Conservation (phyloP, 2,797 vertebrate species). For the Oreochromis mossambicus region DNA sequence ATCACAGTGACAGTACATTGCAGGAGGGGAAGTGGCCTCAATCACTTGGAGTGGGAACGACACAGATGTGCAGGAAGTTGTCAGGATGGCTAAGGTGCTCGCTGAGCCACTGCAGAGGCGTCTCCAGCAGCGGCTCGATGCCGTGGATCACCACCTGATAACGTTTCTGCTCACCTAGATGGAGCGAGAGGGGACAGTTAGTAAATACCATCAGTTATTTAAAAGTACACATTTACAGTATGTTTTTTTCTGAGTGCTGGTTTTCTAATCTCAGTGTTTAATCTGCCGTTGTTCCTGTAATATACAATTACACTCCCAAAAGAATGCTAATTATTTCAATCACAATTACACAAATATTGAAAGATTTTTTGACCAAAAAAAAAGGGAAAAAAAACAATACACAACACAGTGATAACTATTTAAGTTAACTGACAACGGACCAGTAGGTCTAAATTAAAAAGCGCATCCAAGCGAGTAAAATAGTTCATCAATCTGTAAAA, state of each 20-base stretch:
- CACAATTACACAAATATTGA: neutral
- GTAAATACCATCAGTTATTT: neutral
- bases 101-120: slow-evolving; percentile 95
- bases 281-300: neutral
- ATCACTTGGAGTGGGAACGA: slow-evolving; percentile 85
- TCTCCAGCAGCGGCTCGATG: slow-evolving; percentile 95
- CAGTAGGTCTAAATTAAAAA: neutral
- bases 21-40: slow-evolving; percentile 62
- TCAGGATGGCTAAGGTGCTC: slow-evolving; percentile 98
- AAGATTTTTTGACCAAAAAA: neutral
- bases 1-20: neutral
- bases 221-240: neutral
- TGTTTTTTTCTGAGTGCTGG: neutral
- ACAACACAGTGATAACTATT: neutral
- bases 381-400: neutral
- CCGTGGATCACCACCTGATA: slow-evolving; percentile 95
- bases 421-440: fast-evolving
- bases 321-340: neutral
- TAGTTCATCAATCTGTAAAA: neutral
- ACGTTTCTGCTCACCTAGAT: slow-evolving; percentile 85
- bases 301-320: neutral
- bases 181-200: neutral
- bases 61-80: slow-evolving; percentile 97
- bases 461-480: neutral
- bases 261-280: neutral